Base-by-base conservation (phyloP, 1,140 invertebrate species). In the Maniola jurtina region DNA sequence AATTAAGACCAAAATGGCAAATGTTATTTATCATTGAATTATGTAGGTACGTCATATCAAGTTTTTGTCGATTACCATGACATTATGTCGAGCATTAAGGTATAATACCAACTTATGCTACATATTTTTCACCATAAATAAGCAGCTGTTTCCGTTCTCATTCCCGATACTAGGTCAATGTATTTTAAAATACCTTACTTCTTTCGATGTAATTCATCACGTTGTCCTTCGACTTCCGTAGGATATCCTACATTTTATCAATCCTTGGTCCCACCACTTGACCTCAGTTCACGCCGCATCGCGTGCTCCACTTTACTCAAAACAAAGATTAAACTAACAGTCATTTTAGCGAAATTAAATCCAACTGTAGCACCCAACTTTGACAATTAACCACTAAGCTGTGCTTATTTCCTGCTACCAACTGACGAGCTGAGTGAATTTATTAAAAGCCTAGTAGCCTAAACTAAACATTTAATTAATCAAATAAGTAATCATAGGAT, bases 161-260 rank as follows among this genome's bases (percentile, higher is more conserved):
- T 34, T 55, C 33, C 10, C 52, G 34, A 25, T 66, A 25, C 33
- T 66, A 13, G 50, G 59, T 57, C 40, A 50, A 67, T 61, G 38
- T 52, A 34, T 33, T 5, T n/a, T 45, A 45, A 64, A 35, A 2
- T 54, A 45, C 40, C n/a, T 10, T 48, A 64, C 34, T 57, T 62
- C 47, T 48, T 67, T 48, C 25, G 48, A 67, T 61, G 48, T 61
- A n/a, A 61, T 48, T 40, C 34, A 61, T 60, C 42, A 14, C 64
- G 38, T 34, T 59, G 48, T 73, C 69, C 70, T 57, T 16, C 56
- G 61, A 38, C 68, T 83, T 81, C 75, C 78, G 79, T 73, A 72
- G 76, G 64, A 75, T 77, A 80, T 80, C 76, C 73, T 82, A 77
- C 72, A 79, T 58, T 66, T 82, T 84, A 82, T 59, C 63, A 65